Base-by-base conservation (phyloP, 2,888 invertebrate genomes). In the Mythimna ferrago region DNA sequence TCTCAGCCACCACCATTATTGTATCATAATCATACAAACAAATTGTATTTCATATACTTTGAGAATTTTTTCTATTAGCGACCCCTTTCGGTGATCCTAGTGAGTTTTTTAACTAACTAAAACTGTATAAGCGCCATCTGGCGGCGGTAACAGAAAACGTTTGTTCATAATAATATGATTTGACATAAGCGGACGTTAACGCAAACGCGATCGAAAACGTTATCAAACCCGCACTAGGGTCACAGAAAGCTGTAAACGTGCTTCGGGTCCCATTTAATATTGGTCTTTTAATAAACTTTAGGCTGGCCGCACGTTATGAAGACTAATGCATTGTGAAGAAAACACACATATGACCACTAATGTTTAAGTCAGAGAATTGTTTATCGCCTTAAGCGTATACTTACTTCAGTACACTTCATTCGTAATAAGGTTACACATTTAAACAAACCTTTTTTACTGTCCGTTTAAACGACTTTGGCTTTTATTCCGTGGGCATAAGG, bases 1-100 rank as follows among this genome's bases (percentile, higher is more conserved):
- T 26, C 4, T 19, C 14, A 54, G 7, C 16, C 21, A 54, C 32
- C 26, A 41, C 1, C 58, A 58, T 38, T 58, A 51, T 57, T 71
- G 32, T 53, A 60, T 32, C 51, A 26, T 48, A 57, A 58, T 60
- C 58, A 66, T 41, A n/a, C 19, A 58, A 35, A 35, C n/a, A 58
- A n/a, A 32, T 21, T 41, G 41, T 41, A 21, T 44, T 61, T 41
- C 7, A 41, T 5, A 41, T 41, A 16, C 21, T 41, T 21, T 41
- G 7, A 0, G 41, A 51, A 35, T 26, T 14, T 64, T 35, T 10
- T 16, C n/a, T 14, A 2, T 9, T 35, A 11, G 11, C 21, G 19
- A 21, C 19, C 16, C 9, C 14, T 14, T 38, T 66, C 1, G 51
- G n/a, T 9, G 26, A 3, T 14, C 26, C 14, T 14, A 1, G n/a